Evolutionary conservation across 2,113 vertebrate genomes (phyloP).

Genomic region (Orcinus orca): DNA sequence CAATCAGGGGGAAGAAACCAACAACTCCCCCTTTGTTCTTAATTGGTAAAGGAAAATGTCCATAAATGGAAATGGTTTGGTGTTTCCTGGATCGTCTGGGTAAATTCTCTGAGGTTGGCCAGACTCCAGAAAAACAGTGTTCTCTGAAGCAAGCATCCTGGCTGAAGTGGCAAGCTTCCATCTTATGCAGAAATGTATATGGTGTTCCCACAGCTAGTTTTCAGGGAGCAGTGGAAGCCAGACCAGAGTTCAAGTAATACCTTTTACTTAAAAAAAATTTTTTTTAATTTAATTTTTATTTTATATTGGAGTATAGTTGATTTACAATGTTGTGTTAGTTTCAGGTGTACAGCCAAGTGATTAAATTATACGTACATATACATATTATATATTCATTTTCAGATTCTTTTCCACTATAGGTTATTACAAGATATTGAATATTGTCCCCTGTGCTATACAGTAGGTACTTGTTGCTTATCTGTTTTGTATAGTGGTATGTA

Average conservation of each 20-base stretch:
- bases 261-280: not conserved
- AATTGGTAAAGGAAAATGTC: conserved; percentile 63
- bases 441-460: not conserved
- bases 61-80: conserved; percentile 66
- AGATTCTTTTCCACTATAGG: not conserved
- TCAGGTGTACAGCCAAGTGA: not conserved
- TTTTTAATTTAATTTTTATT: not conserved
- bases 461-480: not conserved
- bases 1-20: not conserved
- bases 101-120: conserved; percentile 45
- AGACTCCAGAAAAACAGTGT: conserved; percentile 36
- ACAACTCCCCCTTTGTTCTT: conserved; percentile 40
- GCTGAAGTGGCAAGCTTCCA: conserved; percentile 23
- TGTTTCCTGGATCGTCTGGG: conserved; percentile 48
- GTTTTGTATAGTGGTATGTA: not conserved
- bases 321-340: not conserved
- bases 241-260: not conserved
- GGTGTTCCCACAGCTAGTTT: not conserved
- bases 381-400: not conserved
- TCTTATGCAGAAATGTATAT: not conserved
- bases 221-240: not conserved
- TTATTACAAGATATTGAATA: not conserved
- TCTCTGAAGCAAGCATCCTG: conserved; percentile 30
- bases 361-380: not conserved
- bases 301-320: not conserved